Base-by-base conservation (phyloP, 2,113 vertebrate genomes). In the Oreocharis arfaki region DNA sequence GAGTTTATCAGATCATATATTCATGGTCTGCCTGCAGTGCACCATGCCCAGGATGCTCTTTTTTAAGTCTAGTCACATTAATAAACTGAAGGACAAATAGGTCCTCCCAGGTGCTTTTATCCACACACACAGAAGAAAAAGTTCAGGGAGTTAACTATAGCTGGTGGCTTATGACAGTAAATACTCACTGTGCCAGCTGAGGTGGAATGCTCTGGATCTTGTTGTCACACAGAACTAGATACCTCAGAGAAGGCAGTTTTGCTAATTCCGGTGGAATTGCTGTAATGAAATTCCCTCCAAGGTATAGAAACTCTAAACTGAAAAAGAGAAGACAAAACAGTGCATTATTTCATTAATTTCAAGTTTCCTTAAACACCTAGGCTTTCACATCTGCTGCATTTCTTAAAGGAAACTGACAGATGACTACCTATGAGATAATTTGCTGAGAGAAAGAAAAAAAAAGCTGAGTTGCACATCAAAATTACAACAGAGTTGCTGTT, bases 161-260 rank as follows among this genome's bases (percentile, higher is more conserved):
- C 46, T 69, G 42, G 37, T 91, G 68, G 57, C 47, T 67, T 52
- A 87, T 82, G 78, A 89, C 46, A 82, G 23, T 42, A 77, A 96
- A 82, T 96, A 98, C 98, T 98, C 97, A 99, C 99, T 99, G 99
- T 97, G 99, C 98, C 94, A 99, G 98, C 94, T 99, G 99, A 46
- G 99, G 99, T 44, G 99, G 99, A 81, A 99, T 98, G 85, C 99
- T 99, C 96, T 99, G 99, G 95, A 99, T 99, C 94, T 99, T 99
- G 97, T 99, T 99, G 97, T 99, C 99, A 97, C 99, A 99, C 55
- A 99, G 97, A 23, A 99, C 99, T 96, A 99, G 98, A 89, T 99
- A 99, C 97, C 97, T 99, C 86, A 99, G 98, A 95, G 97, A 98
- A 64, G 99, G 98, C 87, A 99, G 97, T 97, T 99, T 99, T 60